Evolutionary conservation across 2,888 invertebrate genomes (phyloP), one percentile per base, ranked within the genome.

Genomic region (Phaonia tiefii): DNA sequence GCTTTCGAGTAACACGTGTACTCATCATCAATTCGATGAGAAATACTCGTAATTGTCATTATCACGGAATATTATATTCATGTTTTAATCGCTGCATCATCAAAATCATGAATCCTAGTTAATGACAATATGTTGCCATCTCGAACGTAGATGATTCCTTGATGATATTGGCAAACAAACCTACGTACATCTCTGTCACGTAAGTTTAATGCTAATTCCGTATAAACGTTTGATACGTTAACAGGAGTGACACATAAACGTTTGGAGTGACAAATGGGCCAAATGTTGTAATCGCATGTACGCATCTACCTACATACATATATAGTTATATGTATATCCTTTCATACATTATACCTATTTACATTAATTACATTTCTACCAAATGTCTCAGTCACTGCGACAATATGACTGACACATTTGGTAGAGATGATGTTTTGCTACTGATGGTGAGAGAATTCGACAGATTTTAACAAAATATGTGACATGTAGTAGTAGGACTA

Each of bases 11-110:
- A 71, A 80, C 80, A 80, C 74, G 74, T 81, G 81, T 69, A 75
- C 44, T 63, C 75, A 63, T 78, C 78, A 81, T 81, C 78, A 78
- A 78, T 81, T 26, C 67, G 75, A 81, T 75, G 72, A 44, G 39
- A n/a, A n/a, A 69, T 69, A 5, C 31, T 3, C 71, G 75, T 74
- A 81, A 81, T 81, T 78, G 77, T 56, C 74, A 67, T 81, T 76
- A 65, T 22, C 22, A 69, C 63, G 42, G 63, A 22, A 63, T 37
- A 63, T 63, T 67, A 51, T 74, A 78, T 81, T 78, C 78, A 75
- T 81, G 78, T 75, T 81, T 78, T 81, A 81, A 81, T 81, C 81
- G 54, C 49, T 75, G 71, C 67, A 75, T 63, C 73, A 81, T 75
- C 75, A 78, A 71, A 67, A 71, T 37, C 78, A 78, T 78, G 75